phyloP scores from a whole-genome alignment of 30 jellyfish, hydroid and myxozoan species.

The Cassiopea andromeda region DNA sequence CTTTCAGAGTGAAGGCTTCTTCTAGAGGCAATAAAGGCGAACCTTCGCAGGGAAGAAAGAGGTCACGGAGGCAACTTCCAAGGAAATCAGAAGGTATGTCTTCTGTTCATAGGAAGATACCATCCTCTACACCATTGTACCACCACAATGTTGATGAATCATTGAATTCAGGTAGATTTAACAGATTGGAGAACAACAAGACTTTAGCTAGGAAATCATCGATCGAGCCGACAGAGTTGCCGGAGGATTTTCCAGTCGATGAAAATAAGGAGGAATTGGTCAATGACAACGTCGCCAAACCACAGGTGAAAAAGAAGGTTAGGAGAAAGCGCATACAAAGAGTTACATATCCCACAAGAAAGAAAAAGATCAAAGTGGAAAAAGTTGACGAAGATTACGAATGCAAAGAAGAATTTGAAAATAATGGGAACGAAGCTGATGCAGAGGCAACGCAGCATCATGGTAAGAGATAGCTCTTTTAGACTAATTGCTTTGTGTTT shows the following conservation, averaged over 20 bases:
- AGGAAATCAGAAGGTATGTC: background rate
- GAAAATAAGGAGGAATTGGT: background rate
- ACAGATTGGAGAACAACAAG: background rate
- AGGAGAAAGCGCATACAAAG: background rate
- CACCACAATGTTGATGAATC: no score
- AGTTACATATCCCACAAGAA: background rate
- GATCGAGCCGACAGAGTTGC: background rate
- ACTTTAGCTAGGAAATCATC: background rate
- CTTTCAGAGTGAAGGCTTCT: background rate
- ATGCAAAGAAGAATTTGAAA: no score
- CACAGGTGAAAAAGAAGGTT: background rate
- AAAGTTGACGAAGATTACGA: background rate
- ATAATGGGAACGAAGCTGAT: no score
- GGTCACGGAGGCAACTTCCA: background rate
- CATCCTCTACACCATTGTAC: no score
- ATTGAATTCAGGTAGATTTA: background rate
- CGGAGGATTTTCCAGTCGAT: background rate
- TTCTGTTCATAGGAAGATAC: no score
- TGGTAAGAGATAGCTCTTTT: no score
- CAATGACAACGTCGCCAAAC: background rate
- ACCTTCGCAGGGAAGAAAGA: background rate
- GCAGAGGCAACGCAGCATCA: no score
- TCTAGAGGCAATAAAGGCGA: background rate
- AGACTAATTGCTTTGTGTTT: no score
- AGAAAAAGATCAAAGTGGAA: background rate